Base-by-base conservation (phyloP, 2,797 vertebrate genomes). In the Bradypodion pumilum region DNA sequence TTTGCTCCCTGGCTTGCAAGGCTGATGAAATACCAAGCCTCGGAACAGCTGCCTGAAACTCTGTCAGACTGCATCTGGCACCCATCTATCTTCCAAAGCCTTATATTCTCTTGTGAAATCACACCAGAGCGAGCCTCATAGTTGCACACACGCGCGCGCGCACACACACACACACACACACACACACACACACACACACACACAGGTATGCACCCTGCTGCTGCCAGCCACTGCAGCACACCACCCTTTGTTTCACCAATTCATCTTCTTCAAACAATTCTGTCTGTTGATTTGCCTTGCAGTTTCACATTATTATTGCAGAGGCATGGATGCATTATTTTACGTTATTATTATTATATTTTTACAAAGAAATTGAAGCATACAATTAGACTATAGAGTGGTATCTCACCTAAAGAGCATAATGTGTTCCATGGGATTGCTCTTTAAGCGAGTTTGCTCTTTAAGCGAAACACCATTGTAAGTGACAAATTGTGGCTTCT, bases 51-150 rank as follows among this genome's bases (percentile, higher is more conserved):
- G 96, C 93, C 91, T 88, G 93, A 94, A 92, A 93, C 94, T 90
- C 91, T 94, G 95, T 95, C 95, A 94, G 89, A 93, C 95, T 95
- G 94, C 96, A 95, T 95, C 95, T 96, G 96, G 95, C 95, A 93
- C 92, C 93, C 94, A 96, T 96, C 95, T 96, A 96, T 96, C 95
- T 95, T 95, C 93, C 94, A 94, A 91, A 93, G 93, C 94, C 92
- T 92, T 92, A 94, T 92, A 95, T 94, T 94, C 94, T 95, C 95
- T 94, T 95, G 95, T 91, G 94, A 95, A 95, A 95, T 93, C 88
- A 88, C 83, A 94, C 94, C 93, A 92, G 92, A 92, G 93, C 92
- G 40, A 90, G 92, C 72, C 88, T 56, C 90, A 78, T 69, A 90
- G 89, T n/a, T 79, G 52, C 49, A 52, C 49, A 52, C 16, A 15